Base-by-base conservation (phyloP, 2,888 invertebrate species). In the Tetanocera ferruginea region DNA sequence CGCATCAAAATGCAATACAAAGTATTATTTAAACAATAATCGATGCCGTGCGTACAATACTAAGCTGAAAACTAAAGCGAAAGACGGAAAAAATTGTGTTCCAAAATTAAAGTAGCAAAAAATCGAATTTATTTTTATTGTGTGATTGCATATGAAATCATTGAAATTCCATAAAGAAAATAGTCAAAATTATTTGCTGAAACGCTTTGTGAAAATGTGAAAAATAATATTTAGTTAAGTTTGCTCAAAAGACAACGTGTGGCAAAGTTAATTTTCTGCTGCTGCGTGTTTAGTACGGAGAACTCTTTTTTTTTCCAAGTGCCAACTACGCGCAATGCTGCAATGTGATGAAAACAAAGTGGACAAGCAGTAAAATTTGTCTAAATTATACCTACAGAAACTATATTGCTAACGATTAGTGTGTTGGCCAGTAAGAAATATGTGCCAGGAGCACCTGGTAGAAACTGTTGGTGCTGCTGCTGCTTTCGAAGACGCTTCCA, bases 361-460 rank as follows among this genome's bases (percentile, higher is more conserved):
- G 31, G 11, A 37, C 9, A 37, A 31, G 34, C 34, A n/a, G n/a
- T 57, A 51, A 60, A 37, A 14, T 14, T 11, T 14, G 9, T 64
- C 19, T 8, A 8, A 9, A 64, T 19, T 31, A 17, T 11, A 8
- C 23, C 19, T 6, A 17, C 23, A 19, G 19, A 49, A 25, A 51
- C 23, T 23, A 2, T 23, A 11, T 25, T 69, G 25, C 25, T 49
- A 14, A 34, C 69, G 25, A 34, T 25, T 4, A 19, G 51, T 25
- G 25, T 17, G 25, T 49, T 69, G 23, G 43, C 49, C 37, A 23
- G 5, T 19, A 49, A 3, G 9, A 60, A 71, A 76, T 51, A 64
- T 70, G 70, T 75, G 69, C 71, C 76, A 78, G 43, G 71, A 69
- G 60, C 66, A 76, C 43, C 71, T 79, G 74, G 34, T 34, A 31